These are phyloP conservation scores for Lerista edwardsae DNA, from an alignment of 2,797 vertebrate species.

Conservation along the genomic window DNA sequence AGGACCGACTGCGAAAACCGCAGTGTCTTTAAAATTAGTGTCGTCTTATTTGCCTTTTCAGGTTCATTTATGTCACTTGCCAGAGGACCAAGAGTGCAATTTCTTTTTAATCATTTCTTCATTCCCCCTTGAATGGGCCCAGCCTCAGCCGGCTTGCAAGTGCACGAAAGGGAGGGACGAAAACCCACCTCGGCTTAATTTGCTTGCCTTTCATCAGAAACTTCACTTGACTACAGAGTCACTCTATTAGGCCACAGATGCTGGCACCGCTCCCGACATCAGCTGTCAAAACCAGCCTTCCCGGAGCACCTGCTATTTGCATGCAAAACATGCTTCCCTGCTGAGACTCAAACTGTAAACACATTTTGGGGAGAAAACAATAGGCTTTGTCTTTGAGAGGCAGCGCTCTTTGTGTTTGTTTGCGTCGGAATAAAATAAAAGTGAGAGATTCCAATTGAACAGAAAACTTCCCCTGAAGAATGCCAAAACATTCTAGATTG, in stretches of 20 bases:
- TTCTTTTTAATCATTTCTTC: conserved; percentile 74
- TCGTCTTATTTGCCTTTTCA: conserved; percentile 70
- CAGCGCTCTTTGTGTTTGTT: conserved; percentile 40
- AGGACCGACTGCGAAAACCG: conserved; percentile 43
- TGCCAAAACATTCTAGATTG: neutral
- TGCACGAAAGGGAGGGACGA: conserved; percentile 51
- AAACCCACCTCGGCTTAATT: conserved; percentile 60
- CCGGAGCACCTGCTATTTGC: conserved; percentile 70
- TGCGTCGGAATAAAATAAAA: conserved; percentile 40
- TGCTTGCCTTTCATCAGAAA: conserved; percentile 71
- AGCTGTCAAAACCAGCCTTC: conserved; percentile 69
- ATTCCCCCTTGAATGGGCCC: conserved; percentile 52
- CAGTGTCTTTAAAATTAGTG: conserved; percentile 68
- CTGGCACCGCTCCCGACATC: conserved; percentile 66
- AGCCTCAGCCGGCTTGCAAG: conserved; percentile 40
- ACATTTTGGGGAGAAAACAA: conserved; percentile 63
- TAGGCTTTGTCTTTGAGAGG: conserved; percentile 61
- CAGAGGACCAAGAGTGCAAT: conserved; percentile 57
- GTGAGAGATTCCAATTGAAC: conserved; percentile 36
- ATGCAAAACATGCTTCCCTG: conserved; percentile 70
- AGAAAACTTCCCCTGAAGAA: conserved; percentile 50
- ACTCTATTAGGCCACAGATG: conserved; percentile 65
- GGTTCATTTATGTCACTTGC: conserved; percentile 71
- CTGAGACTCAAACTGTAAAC: conserved; percentile 72
- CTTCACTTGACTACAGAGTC: conserved; percentile 61